phyloP scores from a whole-genome alignment of 2,888 invertebrate genomes.

The Leptura quadrifasciata region DNA sequence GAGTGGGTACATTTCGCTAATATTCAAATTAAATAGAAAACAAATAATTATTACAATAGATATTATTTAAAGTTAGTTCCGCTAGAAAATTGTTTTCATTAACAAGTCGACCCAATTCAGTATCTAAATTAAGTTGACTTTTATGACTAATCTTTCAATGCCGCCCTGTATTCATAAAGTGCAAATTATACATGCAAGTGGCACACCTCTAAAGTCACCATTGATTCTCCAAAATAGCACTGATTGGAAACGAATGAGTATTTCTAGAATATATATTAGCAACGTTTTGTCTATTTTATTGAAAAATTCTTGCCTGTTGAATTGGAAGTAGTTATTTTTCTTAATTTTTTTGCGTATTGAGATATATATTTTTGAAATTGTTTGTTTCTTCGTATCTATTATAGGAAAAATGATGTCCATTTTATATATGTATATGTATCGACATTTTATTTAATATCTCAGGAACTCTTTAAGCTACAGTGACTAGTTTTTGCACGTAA shows the following conservation, averaged over 20 bases:
- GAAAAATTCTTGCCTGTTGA: too few relatives aligned
- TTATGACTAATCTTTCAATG: conserved; percentile 45
- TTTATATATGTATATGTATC: too few relatives aligned
- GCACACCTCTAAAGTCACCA: conserved; percentile 40
- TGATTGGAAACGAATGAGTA: neutral
- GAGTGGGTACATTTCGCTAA: neutral
- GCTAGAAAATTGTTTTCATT: neutral
- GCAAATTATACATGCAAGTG: conserved; percentile 38
- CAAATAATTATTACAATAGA: neutral
- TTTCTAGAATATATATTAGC: neutral
- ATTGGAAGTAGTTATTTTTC: too few relatives aligned
- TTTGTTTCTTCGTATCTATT: too few relatives aligned
- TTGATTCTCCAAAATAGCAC: neutral
- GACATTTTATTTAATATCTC: too few relatives aligned
- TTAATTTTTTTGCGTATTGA: too few relatives aligned
- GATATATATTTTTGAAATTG: too few relatives aligned
- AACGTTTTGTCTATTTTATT: too few relatives aligned
- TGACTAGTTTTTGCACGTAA: too few relatives aligned
- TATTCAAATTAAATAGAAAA: neutral
- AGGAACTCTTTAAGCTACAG: too few relatives aligned
- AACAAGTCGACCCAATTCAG: conserved; percentile 37
- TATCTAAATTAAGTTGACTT: conserved; percentile 33
- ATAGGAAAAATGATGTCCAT: too few relatives aligned
- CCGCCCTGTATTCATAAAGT: conserved; percentile 47
- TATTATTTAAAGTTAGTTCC: neutral